Conservation (phyloP, 2,113 vertebrate genomes). For the Nothobranchius furzeri region DNA sequence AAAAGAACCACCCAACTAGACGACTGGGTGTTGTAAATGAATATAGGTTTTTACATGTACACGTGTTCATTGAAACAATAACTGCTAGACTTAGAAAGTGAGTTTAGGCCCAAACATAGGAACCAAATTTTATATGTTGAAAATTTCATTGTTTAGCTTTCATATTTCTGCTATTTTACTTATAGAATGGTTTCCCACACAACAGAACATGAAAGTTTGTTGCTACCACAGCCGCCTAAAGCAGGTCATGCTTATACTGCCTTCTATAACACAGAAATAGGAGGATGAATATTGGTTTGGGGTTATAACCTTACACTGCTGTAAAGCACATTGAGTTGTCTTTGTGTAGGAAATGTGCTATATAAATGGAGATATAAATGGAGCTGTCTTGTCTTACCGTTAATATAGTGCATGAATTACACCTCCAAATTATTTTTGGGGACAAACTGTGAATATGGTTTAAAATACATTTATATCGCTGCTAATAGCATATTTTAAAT, state of each 20-base stretch:
- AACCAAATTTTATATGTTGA: neutral
- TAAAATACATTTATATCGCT: too few species aligned
- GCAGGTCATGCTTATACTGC: neutral
- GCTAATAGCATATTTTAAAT: too few species aligned
- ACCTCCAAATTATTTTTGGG: too few species aligned
- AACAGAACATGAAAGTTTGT: neutral
- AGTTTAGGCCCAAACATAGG: constrained; percentile 8
- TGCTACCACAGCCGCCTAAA: neutral
- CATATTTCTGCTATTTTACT: constrained; percentile 27
- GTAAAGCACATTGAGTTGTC: too few species aligned
- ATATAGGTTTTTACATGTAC: constrained; percentile 24
- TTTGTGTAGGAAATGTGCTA: too few species aligned
- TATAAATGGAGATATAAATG: too few species aligned
- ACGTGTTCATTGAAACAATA: constrained; percentile 35
- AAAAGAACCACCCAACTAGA: neutral
- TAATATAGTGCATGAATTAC: too few species aligned
- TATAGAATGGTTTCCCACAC: neutral
- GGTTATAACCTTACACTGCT: too few species aligned
- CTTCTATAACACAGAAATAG: too few species aligned
- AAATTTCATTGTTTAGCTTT: neutral
- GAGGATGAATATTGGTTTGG: too few species aligned
- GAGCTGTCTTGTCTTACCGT: too few species aligned
- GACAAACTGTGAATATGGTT: too few species aligned
- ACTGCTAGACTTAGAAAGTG: constrained; percentile 17
- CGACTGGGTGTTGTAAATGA: constrained; percentile 33